Conservation (phyloP, 2,797 vertebrate genomes). For the Alca torda region DNA sequence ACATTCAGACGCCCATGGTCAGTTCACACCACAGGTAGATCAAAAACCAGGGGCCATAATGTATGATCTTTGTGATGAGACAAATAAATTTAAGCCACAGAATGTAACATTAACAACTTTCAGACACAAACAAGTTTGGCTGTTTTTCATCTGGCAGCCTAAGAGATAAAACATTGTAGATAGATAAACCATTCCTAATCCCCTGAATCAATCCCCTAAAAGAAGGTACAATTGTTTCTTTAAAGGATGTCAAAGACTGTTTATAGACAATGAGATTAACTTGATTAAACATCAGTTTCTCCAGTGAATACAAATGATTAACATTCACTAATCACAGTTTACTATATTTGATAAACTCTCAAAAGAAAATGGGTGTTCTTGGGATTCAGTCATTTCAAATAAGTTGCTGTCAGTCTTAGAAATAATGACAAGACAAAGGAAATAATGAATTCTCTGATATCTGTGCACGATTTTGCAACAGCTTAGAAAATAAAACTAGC, state of each 20-base stretch:
- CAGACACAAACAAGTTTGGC: neutral
- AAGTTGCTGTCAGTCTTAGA: neutral
- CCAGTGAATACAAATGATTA: conserved; percentile 7
- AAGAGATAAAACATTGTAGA: neutral
- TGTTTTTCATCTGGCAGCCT: neutral
- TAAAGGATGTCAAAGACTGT: conserved; percentile 12
- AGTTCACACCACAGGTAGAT: neutral
- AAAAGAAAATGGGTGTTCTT: neutral
- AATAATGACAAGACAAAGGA: neutral
- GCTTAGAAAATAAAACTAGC: neutral
- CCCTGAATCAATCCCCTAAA: neutral
- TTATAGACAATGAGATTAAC: conserved; percentile 22
- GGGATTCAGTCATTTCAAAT: neutral
- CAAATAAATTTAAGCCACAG: neutral
- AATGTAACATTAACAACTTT: neutral
- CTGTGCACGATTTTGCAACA: neutral
- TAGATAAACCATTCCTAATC: neutral
- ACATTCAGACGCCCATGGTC: neutral
- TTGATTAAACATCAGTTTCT: conserved; percentile 28
- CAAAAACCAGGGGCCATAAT: neutral
- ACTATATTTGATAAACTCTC: neutral
- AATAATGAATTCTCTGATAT: neutral
- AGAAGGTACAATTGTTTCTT: neutral
- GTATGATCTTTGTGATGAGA: neutral
- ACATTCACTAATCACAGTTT: neutral